Conservation (phyloP, 1,140 invertebrate species). For the Ctenoplectra terminalis region DNA sequence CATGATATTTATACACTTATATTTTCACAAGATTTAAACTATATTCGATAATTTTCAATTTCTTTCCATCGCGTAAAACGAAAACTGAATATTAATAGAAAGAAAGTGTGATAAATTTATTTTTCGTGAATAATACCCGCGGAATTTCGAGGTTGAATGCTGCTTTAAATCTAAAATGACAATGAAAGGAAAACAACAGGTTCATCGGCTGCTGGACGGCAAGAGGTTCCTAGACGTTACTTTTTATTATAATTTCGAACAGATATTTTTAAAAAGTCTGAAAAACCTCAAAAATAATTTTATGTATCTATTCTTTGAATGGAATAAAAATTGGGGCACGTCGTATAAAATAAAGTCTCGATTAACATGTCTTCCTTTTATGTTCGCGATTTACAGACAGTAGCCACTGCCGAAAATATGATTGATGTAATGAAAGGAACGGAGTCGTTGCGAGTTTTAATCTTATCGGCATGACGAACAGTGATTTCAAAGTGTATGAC, state of each 20-base stretch:
- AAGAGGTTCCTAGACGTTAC: constrained; percentile 24
- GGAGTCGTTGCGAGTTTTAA: constrained; percentile 29
- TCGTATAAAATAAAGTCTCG: neutral
- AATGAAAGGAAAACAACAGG: constrained; percentile 22
- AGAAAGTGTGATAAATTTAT: constrained; percentile 16
- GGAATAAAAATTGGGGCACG: neutral
- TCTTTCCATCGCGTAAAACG: constrained; percentile 14
- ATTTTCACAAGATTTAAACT: constrained; percentile 33
- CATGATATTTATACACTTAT: constrained; percentile 19
- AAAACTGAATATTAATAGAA: constrained; percentile 9
- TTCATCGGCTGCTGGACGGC: constrained; percentile 55
- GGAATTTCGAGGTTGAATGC: neutral
- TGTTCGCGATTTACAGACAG: constrained; percentile 29
- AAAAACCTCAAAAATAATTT: constrained; percentile 5
- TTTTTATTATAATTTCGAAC: constrained; percentile 18
- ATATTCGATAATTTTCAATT: constrained; percentile 27
- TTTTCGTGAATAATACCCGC: neutral
- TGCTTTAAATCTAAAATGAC: constrained; percentile 27
- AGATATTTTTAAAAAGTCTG: neutral
- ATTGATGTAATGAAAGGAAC: neutral
- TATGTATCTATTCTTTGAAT: constrained; percentile 2
- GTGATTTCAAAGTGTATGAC: constrained; percentile 37
- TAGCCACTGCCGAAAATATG: constrained; percentile 41
- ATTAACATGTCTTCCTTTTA: constrained; percentile 43
- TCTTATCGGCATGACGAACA: constrained; percentile 44